Evolutionary conservation across 2,797 vertebrate species (phyloP).

Genomic region (Acropternis orthonyx): DNA sequence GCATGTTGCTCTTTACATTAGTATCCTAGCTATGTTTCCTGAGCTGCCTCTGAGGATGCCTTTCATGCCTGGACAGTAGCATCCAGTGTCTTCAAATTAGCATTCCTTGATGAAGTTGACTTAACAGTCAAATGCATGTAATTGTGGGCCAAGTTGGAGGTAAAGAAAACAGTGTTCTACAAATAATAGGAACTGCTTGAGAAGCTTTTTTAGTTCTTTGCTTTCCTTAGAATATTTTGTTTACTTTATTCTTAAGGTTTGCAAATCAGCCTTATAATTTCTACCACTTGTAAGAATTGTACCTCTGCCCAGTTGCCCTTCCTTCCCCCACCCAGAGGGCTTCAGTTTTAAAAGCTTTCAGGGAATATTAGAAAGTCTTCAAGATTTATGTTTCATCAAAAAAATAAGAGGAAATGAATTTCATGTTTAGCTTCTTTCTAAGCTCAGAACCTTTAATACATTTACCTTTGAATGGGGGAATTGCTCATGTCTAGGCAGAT

Average conservation of each 20-base stretch:
- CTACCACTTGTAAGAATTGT: background rate
- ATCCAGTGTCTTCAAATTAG: background rate
- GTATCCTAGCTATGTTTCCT: slow-evolving; percentile 6
- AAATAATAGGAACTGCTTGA: background rate
- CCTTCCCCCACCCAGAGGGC: background rate
- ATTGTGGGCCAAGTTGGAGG: background rate
- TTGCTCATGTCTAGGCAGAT: background rate
- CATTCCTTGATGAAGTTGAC: background rate
- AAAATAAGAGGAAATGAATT: background rate
- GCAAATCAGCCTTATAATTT: background rate
- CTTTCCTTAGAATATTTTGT: background rate
- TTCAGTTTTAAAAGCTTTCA: background rate
- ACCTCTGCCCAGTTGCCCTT: background rate
- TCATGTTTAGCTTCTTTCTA: background rate
- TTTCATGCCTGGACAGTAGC: background rate
- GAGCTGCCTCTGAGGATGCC: background rate
- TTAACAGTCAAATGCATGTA: background rate
- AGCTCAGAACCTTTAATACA: background rate
- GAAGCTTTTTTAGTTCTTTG: background rate
- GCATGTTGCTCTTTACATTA: background rate
- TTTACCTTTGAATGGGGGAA: background rate
- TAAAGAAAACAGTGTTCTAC: background rate
- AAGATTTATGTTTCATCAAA: background rate
- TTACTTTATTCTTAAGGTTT: background rate
- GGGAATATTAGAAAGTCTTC: background rate